phyloP scores from a whole-genome alignment of 2,888 invertebrate species.

The Melinaea menophilus region DNA sequence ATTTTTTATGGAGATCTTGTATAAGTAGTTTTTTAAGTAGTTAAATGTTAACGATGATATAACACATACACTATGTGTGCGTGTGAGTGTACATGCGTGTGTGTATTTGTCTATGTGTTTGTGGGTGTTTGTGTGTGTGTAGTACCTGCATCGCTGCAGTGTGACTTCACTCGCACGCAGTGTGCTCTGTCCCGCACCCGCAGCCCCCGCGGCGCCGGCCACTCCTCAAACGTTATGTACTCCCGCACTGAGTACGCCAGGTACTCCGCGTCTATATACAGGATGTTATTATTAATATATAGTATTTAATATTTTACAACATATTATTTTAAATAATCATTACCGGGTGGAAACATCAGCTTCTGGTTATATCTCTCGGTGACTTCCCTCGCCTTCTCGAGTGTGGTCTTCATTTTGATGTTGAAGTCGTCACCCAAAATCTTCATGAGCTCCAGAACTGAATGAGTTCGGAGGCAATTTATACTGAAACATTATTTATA shows the following conservation, averaged over 20 bases:
- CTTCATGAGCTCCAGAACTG: slow-evolving; percentile 83
- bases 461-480: slow-evolving; percentile 88
- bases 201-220: slow-evolving; percentile 87
- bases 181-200: slow-evolving; percentile 86
- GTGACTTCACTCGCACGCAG: slow-evolving; percentile 87
- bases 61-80: too few species aligned
- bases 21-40: too few species aligned
- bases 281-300: not conserved
- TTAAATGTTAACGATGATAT: too few species aligned
- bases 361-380: slow-evolving; percentile 83
- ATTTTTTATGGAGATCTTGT: too few species aligned
- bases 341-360: slow-evolving; percentile 85
- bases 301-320: too few species aligned
- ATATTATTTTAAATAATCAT: slow-evolving; percentile 5
- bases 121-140: not conserved
- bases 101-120: too few species aligned
- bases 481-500: slow-evolving; percentile 77
- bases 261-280: slow-evolving; percentile 79
- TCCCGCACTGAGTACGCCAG: slow-evolving; percentile 96
- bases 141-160: slow-evolving; percentile 79
- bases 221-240: slow-evolving; percentile 91
- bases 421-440: slow-evolving; percentile 52
- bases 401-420: slow-evolving; percentile 49
- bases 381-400: slow-evolving; percentile 62
- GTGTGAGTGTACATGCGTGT: too few species aligned